Percentiles rank a stretch among this genome's conserved stretches.
phyloP scores from a whole-genome alignment of 2,888 invertebrate species.

The Crioceris asparagi region DNA sequence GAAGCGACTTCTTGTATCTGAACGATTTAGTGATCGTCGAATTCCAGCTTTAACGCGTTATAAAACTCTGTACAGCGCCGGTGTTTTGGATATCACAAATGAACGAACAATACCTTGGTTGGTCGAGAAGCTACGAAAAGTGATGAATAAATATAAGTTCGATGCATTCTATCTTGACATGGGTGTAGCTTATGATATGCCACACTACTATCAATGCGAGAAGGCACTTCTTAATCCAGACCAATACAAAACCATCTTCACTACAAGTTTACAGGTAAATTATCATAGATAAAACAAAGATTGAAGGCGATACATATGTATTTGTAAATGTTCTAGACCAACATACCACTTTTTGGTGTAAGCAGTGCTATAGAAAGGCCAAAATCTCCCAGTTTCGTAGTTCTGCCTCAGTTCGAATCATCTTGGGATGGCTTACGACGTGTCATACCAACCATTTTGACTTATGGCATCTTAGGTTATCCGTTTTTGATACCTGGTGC shows the following conservation, averaged over 20 bases:
- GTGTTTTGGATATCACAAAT: constrained; percentile 79
- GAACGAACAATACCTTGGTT: constrained; percentile 69
- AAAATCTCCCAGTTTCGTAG: constrained; percentile 74
- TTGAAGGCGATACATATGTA: neutral
- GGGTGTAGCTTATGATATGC: constrained; percentile 76
- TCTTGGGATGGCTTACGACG: constrained; percentile 65
- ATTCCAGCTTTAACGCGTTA: constrained; percentile 78
- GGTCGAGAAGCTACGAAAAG: constrained; percentile 56
- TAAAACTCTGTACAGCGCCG: constrained; percentile 69
- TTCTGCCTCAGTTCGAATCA: constrained; percentile 75
- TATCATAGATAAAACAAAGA: neutral
- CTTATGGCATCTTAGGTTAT: constrained; percentile 83
- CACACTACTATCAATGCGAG: constrained; percentile 74
- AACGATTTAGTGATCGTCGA: constrained; percentile 63
- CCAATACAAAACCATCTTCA: constrained; percentile 66
- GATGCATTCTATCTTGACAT: constrained; percentile 78
- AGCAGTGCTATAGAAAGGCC: constrained; percentile 75
- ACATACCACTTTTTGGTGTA: constrained; percentile 51
- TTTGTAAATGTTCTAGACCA: constrained; percentile 32
- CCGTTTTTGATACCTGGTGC: constrained; percentile 90
- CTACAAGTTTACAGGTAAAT: constrained; percentile 45
- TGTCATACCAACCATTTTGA: constrained; percentile 78
- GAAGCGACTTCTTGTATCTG: constrained; percentile 65
- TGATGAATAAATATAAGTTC: constrained; percentile 65
- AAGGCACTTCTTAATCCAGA: constrained; percentile 68